phyloP scores from a whole-genome alignment of 2,113 vertebrate genomes.

The Gallinago paraguaiae region DNA sequence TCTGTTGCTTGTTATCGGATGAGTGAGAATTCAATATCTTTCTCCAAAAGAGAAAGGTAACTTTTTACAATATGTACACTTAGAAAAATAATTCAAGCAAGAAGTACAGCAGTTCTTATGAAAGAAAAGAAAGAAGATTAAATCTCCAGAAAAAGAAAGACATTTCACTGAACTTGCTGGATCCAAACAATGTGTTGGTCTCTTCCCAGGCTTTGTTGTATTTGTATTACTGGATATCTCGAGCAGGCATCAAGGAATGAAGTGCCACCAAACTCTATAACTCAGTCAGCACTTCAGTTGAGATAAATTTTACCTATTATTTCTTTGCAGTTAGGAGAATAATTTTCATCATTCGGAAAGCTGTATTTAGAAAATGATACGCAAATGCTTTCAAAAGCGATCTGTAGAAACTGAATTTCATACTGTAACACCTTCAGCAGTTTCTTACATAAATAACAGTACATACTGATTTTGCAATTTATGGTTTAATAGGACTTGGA shows the following conservation, averaged over 20 bases:
- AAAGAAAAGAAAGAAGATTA: not conserved
- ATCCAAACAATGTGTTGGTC: not conserved
- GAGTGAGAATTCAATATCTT: not conserved
- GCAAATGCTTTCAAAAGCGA: not conserved
- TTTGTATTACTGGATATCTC: not conserved
- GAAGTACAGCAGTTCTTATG: not conserved
- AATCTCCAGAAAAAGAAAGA: not conserved
- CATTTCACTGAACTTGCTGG: not conserved
- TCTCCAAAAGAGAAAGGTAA: not conserved
- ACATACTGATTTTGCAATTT: not conserved
- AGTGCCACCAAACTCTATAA: not conserved
- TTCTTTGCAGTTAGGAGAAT: not conserved
- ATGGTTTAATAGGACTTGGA: not conserved
- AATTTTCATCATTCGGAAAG: not conserved
- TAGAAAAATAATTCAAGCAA: not conserved
- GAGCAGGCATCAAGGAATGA: not conserved
- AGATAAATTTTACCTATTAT: not conserved
- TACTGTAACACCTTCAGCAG: not conserved
- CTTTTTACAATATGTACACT: not conserved
- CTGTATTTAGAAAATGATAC: not conserved
- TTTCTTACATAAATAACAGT: not conserved
- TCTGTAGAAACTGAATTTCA: not conserved
- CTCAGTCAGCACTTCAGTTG: not conserved
- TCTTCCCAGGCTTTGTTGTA: not conserved
- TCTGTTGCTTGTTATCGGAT: not conserved